These are phyloP conservation scores for Electrona antarctica DNA, from an alignment of 2,113 vertebrate species.

Conservation along the genomic window DNA sequence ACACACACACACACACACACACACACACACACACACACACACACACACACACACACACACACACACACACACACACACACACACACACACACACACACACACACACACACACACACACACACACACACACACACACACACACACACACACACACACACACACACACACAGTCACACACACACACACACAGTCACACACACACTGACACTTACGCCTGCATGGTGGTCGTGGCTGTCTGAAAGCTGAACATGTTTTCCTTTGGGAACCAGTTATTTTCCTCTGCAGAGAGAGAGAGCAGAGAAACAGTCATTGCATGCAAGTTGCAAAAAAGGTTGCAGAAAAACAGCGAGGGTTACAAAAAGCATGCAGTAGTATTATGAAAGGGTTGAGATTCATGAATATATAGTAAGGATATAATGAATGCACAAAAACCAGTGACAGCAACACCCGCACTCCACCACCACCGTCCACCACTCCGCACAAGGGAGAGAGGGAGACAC, in stretches of 20 bases:
- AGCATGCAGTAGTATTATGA: background rate
- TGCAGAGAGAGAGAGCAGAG: conserved; percentile 68
- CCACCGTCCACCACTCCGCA: conserved; percentile 74
- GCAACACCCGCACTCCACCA: conserved; percentile 38
- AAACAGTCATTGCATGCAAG: conserved; percentile 5
- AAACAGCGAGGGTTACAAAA: background rate
- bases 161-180: conserved; percentile 82
- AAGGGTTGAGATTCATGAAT: conserved; percentile 22
- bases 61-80: conserved; percentile 80
- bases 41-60: conserved; percentile 86
- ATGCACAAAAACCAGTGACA: conserved; percentile 53
- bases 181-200: background rate
- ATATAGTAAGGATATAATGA: conserved; percentile 6
- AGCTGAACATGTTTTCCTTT: conserved; percentile 96
- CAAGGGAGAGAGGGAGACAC: conserved; percentile 71
- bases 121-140: too few species aligned
- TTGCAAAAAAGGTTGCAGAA: background rate
- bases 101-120: background rate
- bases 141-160: background rate
- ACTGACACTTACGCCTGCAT: conserved; percentile 95
- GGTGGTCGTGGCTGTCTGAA: conserved; percentile 96
- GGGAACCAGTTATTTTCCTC: conserved; percentile 97
- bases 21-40: background rate
- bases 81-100: conserved; percentile 63
- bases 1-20: background rate